A percentile compares a stretch with the other conserved stretches of the same genome.
phyloP scores from a whole-genome alignment of 2,888 invertebrate species.

The Pachycephus smyrnensis region DNA sequence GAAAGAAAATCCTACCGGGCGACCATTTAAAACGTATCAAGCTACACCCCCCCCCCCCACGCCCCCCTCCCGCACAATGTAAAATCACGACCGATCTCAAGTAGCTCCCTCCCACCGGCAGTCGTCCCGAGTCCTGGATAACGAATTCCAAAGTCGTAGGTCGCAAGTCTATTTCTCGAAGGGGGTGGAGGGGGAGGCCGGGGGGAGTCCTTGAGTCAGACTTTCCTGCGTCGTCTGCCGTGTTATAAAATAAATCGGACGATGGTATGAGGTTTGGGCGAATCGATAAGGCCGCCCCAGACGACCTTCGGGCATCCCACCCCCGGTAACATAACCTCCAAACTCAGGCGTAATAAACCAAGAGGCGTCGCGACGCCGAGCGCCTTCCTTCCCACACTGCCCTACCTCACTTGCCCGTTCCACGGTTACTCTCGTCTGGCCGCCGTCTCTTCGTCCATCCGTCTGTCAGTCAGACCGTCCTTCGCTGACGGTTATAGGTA shows the following conservation, averaged over 20 bases:
- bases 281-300: constrained; percentile 63
- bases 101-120: neutral
- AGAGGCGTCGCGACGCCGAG: constrained; percentile 29
- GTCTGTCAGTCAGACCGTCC: neutral
- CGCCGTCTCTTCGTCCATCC: constrained; percentile 11
- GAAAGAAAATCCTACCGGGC: too few relatives aligned
- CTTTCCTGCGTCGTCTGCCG: constrained; percentile 1
- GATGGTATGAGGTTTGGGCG: constrained; percentile 23
- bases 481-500: neutral
- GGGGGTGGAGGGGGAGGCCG: too few relatives aligned
- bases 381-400: constrained; percentile 40
- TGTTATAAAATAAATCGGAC: constrained; percentile 7
- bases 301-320: constrained; percentile 56
- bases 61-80: neutral
- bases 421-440: constrained; percentile 25
- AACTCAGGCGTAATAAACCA: constrained; percentile 35
- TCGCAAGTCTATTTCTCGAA: neutral
- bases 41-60: too few relatives aligned
- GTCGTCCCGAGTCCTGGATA: neutral
- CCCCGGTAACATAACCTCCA: constrained; percentile 35
- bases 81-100: neutral
- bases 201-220: neutral
- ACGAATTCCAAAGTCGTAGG: neutral
- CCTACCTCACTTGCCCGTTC: constrained; percentile 54
- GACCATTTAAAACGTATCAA: neutral